phyloP scores from a whole-genome alignment of 2,888 invertebrate genomes.

The Escarpia spicata region DNA sequence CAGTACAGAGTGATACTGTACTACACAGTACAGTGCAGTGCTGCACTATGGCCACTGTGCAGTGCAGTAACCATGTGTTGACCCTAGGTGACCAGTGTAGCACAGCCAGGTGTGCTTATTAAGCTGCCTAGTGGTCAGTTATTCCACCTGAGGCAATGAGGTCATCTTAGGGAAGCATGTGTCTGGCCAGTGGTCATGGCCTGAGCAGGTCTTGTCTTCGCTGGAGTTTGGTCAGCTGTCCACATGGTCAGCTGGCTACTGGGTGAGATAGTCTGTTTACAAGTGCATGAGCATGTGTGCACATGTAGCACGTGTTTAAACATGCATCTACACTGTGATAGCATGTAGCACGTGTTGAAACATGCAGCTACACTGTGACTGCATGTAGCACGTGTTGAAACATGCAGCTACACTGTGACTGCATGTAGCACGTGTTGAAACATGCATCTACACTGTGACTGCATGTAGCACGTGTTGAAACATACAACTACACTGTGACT shows the following conservation, averaged over 20 bases:
- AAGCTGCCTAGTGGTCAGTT: background rate
- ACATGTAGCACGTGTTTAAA: background rate
- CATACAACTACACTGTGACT: no score
- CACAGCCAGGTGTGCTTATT: background rate
- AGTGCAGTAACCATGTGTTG: background rate
- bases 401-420: no score
- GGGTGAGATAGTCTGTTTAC: background rate
- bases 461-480: no score
- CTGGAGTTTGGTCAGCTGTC: background rate
- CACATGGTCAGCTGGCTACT: background rate
- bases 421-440: background rate
- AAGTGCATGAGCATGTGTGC: background rate
- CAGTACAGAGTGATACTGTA: background rate
- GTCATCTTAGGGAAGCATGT: slow-evolving; percentile 6
- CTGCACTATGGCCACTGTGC: background rate
- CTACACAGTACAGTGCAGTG: background rate
- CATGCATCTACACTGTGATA: background rate
- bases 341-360: no score
- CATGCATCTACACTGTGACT: background rate
- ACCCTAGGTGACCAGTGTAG: background rate
- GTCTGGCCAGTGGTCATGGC: background rate
- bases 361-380: background rate
- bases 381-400: no score
- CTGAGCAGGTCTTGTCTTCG: slow-evolving; percentile 3
- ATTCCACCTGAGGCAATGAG: background rate